These are phyloP conservation scores for Anabas testudineus DNA, from an alignment of 2,797 vertebrate genomes.

Conservation along the genomic window DNA sequence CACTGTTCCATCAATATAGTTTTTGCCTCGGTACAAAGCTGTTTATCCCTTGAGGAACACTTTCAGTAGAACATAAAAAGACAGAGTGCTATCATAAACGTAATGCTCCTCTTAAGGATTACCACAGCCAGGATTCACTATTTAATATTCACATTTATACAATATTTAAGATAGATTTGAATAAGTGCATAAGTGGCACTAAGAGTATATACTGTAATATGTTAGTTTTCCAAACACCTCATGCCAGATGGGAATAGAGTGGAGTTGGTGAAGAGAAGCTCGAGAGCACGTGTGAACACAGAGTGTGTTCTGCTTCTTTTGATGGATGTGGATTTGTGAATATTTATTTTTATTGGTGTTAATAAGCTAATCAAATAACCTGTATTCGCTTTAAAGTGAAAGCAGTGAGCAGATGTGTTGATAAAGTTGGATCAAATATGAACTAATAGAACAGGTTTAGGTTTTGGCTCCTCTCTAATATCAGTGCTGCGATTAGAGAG, in stretches of 20 bases:
- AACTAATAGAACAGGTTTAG: conserved; percentile 21
- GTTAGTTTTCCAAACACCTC: conserved; percentile 40
- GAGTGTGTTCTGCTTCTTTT: not conserved
- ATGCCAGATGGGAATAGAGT: conserved; percentile 35
- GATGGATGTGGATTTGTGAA: conserved; percentile 3
- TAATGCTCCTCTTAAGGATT: not conserved
- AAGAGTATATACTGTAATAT: conserved; percentile 14
- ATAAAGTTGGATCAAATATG: conserved; percentile 35
- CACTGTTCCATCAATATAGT: not conserved
- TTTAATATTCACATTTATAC: not conserved
- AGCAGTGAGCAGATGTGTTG: not conserved
- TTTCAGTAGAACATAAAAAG: conserved; percentile 3
- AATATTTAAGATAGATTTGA: conserved; percentile 15
- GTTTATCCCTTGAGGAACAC: not conserved
- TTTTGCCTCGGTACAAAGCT: not conserved
- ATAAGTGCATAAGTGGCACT: conserved; percentile 8
- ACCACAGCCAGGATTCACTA: not conserved
- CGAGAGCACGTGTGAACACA: not conserved
- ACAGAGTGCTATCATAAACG: not conserved
- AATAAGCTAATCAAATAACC: conserved; percentile 6
- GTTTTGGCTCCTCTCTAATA: conserved; percentile 29
- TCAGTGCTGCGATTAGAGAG: conserved; percentile 37
- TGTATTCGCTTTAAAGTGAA: conserved; percentile 6
- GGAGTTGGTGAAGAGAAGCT: conserved; percentile 12
- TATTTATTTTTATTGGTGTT: not conserved